A percentile compares a stretch with the other conserved stretches of the same genome.
Evolutionary conservation across 2,888 invertebrate genomes (phyloP).

Genomic region (Drosophila sordidula): DNA sequence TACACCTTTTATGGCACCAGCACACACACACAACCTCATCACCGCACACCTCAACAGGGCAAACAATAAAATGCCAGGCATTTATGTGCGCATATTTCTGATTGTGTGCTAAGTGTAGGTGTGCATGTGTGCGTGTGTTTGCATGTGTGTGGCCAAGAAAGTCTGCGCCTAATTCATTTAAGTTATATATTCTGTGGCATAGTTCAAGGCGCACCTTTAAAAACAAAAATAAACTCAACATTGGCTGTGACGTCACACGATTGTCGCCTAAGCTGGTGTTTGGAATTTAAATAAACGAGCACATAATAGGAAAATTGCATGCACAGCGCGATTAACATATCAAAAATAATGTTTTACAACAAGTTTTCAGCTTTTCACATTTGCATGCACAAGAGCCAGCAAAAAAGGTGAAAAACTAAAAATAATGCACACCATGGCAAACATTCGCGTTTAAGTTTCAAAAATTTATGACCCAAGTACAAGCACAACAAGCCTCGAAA

Average conservation of each 20-base stretch:
- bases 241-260: conserved; percentile 11
- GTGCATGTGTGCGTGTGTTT: conserved; percentile 2
- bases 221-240: conserved; percentile 55
- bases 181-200: conserved; percentile 49
- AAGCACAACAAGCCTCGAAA: conserved; percentile 44
- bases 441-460: conserved; percentile 62
- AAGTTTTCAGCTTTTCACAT: conserved; percentile 57
- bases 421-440: conserved; percentile 37
- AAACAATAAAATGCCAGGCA: conserved; percentile 74
- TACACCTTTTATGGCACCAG: conserved; percentile 72
- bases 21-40: conserved; percentile 6
- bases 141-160: conserved; percentile 7
- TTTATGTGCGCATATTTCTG: conserved; percentile 75
- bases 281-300: conserved; percentile 69
- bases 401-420: neutral
- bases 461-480: conserved; percentile 67
- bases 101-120: conserved; percentile 49
- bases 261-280: conserved; percentile 18
- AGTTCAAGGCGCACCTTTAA: conserved; percentile 38
- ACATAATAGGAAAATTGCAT: conserved; percentile 80
- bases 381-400: conserved; percentile 34
- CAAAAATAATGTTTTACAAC: conserved; percentile 72
- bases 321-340: conserved; percentile 75
- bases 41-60: conserved; percentile 39
- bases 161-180: conserved; percentile 43